Conservation (phyloP, 2,113 vertebrate species). For the Oreochromis tanganicae region DNA sequence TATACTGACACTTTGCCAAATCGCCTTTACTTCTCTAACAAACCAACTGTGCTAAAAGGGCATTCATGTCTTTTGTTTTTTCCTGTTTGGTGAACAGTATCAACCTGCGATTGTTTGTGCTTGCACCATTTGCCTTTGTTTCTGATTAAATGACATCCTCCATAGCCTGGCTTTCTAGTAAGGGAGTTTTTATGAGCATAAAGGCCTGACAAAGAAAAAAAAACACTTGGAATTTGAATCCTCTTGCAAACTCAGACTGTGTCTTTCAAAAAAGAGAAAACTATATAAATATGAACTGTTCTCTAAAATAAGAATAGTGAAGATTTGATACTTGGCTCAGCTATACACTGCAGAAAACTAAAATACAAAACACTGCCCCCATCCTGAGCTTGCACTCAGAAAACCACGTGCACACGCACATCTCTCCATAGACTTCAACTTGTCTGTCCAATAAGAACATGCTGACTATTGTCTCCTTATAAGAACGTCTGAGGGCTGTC, state of each 20-base stretch:
- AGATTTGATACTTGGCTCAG: background rate
- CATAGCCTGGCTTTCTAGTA: slow-evolving; percentile 21
- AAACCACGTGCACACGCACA: background rate
- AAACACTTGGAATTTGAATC: slow-evolving; percentile 2
- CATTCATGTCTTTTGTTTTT: slow-evolving; percentile 39
- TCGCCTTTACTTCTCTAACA: background rate
- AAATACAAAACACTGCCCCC: background rate
- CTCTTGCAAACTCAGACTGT: background rate
- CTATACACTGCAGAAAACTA: background rate
- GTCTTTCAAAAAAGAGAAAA: background rate
- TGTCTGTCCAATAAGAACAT: background rate
- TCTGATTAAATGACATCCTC: slow-evolving; percentile 60
- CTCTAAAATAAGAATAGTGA: background rate
- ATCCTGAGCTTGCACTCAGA: background rate
- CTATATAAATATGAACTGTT: background rate
- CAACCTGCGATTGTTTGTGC: slow-evolving; percentile 55
- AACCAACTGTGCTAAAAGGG: background rate
- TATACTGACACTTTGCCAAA: background rate
- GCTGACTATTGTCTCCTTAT: slow-evolving; percentile 7
- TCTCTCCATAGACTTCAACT: background rate
- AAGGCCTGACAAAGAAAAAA: background rate
- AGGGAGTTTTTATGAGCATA: background rate
- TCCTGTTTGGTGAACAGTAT: slow-evolving; percentile 60
- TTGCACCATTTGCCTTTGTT: slow-evolving; percentile 59
- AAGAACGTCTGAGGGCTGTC: background rate